Base-by-base conservation (phyloP, 2,888 invertebrate species). In the Pherbina coryleti region DNA sequence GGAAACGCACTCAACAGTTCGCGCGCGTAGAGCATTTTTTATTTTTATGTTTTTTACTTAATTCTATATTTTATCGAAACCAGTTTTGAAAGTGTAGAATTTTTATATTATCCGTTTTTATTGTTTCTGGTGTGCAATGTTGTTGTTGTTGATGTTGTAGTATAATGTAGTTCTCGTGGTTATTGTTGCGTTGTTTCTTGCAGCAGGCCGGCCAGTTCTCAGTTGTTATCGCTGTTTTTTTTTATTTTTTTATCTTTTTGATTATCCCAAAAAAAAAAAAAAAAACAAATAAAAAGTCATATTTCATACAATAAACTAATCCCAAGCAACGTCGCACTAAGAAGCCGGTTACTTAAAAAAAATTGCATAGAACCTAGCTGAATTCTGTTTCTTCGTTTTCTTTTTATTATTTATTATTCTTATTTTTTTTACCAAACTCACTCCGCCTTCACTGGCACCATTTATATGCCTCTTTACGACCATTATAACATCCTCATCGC, bases 111-210 rank as follows among this genome's bases (percentile, higher is more conserved):
- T 19, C 3, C 25, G 49, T 19, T 51, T 31, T 37, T 25, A 44
- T 25, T 74, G 17, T 64, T 62, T 74, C 11, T 28, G 25, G 19
- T 44, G 37, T 37, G 25, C 25, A 11, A 64, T 74, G 44, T 22
- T n/a, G 51, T 62, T 62, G 51, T 66, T 73, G 62, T 71, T 57
- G 72, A 53, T 57, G 25, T 49, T 72, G 51, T 34, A 22, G 55
- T 85, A 81, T 31, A 14, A 5, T 64, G 64, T 55, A 55, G 55
- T n/a, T 64, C n/a, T 64, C 8, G 25, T 60, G 22, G 57, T 60
- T 60, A 19, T 28, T 60, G 57, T 22, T 60, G 44, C 11, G n/a
- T 2, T 67, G 49, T 44, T 67, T 67, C 67, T 67, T 67, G 49
- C 14, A 49, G 8, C 22, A 22, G 22, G 5, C 22, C 62, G 22